A percentile compares a stretch with the other conserved stretches of the same genome.
Evolutionary conservation across 2,797 vertebrate genomes (phyloP).

Genomic region (Amazona finschi): DNA sequence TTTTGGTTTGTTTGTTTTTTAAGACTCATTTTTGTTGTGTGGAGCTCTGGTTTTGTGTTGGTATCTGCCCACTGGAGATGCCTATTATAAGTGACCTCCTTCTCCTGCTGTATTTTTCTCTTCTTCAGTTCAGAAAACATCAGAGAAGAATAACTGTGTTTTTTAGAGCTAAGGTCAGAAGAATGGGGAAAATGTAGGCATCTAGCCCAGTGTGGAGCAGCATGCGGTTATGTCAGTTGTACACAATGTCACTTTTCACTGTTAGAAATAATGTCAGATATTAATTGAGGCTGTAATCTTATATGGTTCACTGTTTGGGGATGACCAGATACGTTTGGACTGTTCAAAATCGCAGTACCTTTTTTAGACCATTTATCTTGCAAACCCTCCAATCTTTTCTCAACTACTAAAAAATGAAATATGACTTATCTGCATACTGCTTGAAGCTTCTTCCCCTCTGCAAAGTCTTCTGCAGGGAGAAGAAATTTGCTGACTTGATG

Average conservation of each 20-base stretch:
- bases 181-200: background rate
- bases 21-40: background rate
- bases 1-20: background rate
- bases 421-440: background rate
- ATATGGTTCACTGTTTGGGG: background rate
- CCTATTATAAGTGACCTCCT: background rate
- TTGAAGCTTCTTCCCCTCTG: background rate
- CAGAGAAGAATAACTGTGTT: background rate
- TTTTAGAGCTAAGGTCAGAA: background rate
- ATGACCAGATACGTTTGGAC: background rate
- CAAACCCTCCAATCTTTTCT: background rate
- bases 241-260: background rate
- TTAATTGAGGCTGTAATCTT: background rate
- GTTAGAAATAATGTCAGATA: background rate
- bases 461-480: background rate
- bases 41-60: background rate
- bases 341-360: background rate
- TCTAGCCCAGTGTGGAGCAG: background rate
- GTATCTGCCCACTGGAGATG: background rate
- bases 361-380: background rate
- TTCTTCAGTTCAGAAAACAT: background rate
- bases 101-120: background rate
- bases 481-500: background rate
- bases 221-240: background rate
- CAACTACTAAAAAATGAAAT: background rate